Conservation (phyloP, 2,113 vertebrate species). For the Empidonax traillii region DNA sequence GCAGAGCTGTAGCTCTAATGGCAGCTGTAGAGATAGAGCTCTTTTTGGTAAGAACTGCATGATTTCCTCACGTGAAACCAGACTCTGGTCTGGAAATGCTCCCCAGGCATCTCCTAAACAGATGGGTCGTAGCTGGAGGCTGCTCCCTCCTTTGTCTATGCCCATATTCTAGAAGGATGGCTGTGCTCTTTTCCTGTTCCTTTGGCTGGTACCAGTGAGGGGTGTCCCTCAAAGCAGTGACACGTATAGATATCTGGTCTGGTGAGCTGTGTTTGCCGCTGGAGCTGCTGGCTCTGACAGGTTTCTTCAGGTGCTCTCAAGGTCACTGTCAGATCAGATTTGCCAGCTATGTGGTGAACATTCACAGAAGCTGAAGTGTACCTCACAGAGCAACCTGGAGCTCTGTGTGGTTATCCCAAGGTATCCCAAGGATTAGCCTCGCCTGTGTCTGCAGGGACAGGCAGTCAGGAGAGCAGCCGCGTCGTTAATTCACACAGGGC, state of each 20-base stretch:
- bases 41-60: not conserved
- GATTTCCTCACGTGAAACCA: not conserved
- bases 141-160: not conserved
- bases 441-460: not conserved
- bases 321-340: not conserved
- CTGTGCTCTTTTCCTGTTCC: not conserved
- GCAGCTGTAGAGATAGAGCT: not conserved
- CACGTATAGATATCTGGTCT: not conserved
- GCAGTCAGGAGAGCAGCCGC: accelerated
- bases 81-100: not conserved
- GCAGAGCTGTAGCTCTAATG: not conserved
- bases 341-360: not conserved
- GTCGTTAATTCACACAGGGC: not conserved
- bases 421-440: not conserved
- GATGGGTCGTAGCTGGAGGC: not conserved
- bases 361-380: not conserved
- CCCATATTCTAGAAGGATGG: not conserved
- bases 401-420: not conserved
- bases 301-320: not conserved
- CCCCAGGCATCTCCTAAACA: not conserved
- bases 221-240: not conserved
- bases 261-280: not conserved
- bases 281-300: not conserved
- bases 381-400: not conserved
- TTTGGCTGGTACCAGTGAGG: not conserved